These are phyloP conservation scores for Psilanteris sp. DNA, from an alignment of 1,140 invertebrate genomes.

Conservation along the genomic window DNA sequence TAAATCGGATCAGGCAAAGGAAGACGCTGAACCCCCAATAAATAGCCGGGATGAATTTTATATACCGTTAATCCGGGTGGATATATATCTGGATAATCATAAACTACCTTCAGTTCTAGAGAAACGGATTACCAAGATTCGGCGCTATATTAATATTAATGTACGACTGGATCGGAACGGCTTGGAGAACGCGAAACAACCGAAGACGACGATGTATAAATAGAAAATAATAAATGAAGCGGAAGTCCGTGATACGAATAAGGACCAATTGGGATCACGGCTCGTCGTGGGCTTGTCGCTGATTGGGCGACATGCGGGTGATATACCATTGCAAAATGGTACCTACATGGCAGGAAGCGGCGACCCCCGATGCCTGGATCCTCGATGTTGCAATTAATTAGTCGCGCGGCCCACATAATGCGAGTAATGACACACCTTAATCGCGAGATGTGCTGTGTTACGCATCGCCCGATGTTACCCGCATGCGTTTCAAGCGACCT, in stretches of 20 bases:
- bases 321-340: slow-evolving; percentile 36
- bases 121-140: slow-evolving; percentile 33
- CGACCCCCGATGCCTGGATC: slow-evolving; percentile 30
- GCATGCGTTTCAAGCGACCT: slow-evolving; percentile 3
- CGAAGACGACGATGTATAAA: slow-evolving; percentile 12
- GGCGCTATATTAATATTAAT: slow-evolving; percentile 32
- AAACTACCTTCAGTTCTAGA: slow-evolving; percentile 13
- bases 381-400: slow-evolving; percentile 46
- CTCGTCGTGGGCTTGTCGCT: slow-evolving; percentile 12
- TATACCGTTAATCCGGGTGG: slow-evolving; percentile 3
- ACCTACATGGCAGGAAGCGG: slow-evolving; percentile 49
- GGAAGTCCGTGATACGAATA: slow-evolving; percentile 25
- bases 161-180: neutral
- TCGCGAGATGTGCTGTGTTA: slow-evolving; percentile 37
- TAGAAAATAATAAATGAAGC: slow-evolving; percentile 31
- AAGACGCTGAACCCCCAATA: neutral
- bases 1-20: slow-evolving; percentile 23
- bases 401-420: slow-evolving; percentile 46
- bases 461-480: slow-evolving; percentile 9
- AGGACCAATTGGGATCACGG: slow-evolving; percentile 26
- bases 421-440: slow-evolving; percentile 54
- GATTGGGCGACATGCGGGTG: slow-evolving; percentile 40
- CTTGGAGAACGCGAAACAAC: slow-evolving; percentile 1
- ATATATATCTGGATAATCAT: slow-evolving; percentile 36
- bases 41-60: slow-evolving; percentile 10